Base-by-base conservation (phyloP, 2,113 vertebrate species). In the Pyrgilauda ruficollis region DNA sequence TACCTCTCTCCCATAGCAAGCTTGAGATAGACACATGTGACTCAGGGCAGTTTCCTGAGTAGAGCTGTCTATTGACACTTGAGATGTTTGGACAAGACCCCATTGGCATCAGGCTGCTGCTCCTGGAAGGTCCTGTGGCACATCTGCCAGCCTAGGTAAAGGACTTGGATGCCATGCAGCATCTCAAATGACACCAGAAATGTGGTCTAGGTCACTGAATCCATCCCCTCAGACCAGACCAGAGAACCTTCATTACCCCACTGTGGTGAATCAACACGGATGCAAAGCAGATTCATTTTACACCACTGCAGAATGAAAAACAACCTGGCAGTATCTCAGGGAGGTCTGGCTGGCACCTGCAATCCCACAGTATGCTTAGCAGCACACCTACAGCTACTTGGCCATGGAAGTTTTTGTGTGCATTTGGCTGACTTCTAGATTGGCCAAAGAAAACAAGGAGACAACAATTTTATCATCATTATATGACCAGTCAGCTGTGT, bases 381-480 rank as follows among this genome's bases (percentile, higher is more conserved):
- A 47, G 47, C 44, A 78, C 35, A 72, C 24, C 33, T 41, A 26
- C 61, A 73, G 16, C 30, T 46, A 31, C 62, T 90, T 82, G 87
- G 66, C 88, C 53, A 7, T 37, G 37, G 46, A 66, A 78, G 53
- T 37, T 92, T 89, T n/a, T 35, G 43, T 8, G 4, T 72, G 28
- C 26, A 23, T 44, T 87, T 78, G 39, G 19, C 67, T 85, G 47
- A 62, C 56, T 2, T 1, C 27, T 59, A 70, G 41, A 50, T 50
- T 82, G 58, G 66, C 44, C 83, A 79, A 53, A 78, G 53, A 58
- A 89, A 93, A 78, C 66, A 87, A 55, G 52, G 53, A 79, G 69
- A 87, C 62, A 89, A 75, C 31, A 41, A 0, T 84, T 97, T 93
- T 73, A 72, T 93, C 83, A 84, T 90, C 83, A 59, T 94, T 92